Evolutionary conservation across 2,888 invertebrate species (phyloP).

Genomic region (Dryobotodes eremita): DNA sequence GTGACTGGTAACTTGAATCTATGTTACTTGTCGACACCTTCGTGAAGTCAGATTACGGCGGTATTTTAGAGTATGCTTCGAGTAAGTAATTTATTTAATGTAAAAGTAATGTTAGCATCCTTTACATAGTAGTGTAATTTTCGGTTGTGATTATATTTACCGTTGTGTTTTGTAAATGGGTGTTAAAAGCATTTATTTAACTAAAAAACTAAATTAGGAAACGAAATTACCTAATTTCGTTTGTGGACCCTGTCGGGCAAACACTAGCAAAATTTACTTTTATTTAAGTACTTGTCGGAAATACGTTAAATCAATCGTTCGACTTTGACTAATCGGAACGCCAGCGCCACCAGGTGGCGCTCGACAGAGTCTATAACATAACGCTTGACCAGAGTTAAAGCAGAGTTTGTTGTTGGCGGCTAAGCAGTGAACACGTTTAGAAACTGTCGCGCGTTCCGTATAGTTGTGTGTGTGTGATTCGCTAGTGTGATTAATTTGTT

Average conservation of each 20-base stretch:
- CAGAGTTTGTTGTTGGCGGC: too few relatives aligned
- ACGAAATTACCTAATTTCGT: too few relatives aligned
- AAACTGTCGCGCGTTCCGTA: too few relatives aligned
- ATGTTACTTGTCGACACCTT: constrained; percentile 54
- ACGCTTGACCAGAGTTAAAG: too few relatives aligned
- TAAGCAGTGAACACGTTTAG: too few relatives aligned
- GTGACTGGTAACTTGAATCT: constrained; percentile 59
- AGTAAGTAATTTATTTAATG: constrained; percentile 30
- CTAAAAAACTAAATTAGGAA: not conserved
- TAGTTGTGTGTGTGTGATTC: too few relatives aligned
- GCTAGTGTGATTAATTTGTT: too few relatives aligned
- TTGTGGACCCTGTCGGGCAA: too few relatives aligned
- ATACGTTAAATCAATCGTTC: too few relatives aligned
- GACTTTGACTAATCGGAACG: too few relatives aligned
- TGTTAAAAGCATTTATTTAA: not conserved
- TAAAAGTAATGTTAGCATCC: not conserved
- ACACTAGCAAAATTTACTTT: not conserved
- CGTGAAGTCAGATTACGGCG: constrained; percentile 25
- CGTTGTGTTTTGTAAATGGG: not conserved
- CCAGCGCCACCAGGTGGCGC: too few relatives aligned
- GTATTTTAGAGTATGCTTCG: constrained; percentile 24
- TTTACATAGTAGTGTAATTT: not conserved
- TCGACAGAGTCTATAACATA: too few relatives aligned
- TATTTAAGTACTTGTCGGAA: not conserved
- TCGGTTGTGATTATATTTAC: not conserved